phyloP scores from a whole-genome alignment of 2,888 invertebrate genomes.

The Nephrotoma appendiculata region DNA sequence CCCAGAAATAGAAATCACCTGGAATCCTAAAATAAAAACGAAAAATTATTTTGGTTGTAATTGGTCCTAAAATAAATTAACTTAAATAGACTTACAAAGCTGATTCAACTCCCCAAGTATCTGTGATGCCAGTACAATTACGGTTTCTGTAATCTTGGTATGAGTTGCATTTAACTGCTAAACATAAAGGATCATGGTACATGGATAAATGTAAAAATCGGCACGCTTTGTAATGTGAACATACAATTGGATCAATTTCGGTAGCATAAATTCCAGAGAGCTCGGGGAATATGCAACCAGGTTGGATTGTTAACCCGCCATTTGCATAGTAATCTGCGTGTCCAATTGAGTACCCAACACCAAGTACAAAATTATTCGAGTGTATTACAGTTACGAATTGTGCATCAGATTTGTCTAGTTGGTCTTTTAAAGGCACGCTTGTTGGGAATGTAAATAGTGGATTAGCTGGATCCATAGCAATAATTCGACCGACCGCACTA shows the following conservation, averaged over 20 bases:
- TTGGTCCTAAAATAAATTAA: no score
- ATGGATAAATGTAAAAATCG: background rate
- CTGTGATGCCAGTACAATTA: background rate
- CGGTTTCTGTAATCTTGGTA: background rate
- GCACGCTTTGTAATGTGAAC: background rate
- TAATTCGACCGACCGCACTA: conserved; percentile 27
- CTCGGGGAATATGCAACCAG: background rate
- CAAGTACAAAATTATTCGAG: conserved; percentile 18
- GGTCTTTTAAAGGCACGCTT: conserved; percentile 22
- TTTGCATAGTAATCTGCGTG: background rate
- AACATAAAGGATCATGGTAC: background rate
- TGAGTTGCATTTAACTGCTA: background rate
- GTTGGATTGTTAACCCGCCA: background rate
- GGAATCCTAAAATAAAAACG: no score
- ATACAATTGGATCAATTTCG: background rate
- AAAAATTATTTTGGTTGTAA: no score
- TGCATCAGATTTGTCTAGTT: conserved; percentile 26
- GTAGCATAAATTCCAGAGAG: background rate
- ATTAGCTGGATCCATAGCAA: conserved; percentile 31
- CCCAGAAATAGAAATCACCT: no score
- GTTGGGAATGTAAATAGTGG: conserved; percentile 28
- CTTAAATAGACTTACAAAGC: no score
- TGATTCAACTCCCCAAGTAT: background rate
- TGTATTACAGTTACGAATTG: conserved; percentile 29
- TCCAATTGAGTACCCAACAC: background rate